Conservation (phyloP, 2,888 invertebrate genomes). For the Thereva nobilitata region DNA sequence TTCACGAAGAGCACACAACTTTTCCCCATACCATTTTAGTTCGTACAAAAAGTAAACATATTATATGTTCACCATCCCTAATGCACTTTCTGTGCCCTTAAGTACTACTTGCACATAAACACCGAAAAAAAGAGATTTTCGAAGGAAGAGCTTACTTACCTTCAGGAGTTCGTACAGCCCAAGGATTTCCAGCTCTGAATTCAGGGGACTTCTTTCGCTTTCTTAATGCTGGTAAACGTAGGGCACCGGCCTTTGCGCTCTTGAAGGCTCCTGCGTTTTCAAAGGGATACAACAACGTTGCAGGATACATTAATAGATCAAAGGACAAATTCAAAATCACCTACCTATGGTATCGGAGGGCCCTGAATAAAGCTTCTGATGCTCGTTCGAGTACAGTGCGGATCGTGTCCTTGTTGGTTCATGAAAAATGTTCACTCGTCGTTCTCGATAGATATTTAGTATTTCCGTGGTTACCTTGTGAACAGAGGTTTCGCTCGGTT, state of each 20-base stretch:
- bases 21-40: too few species aligned
- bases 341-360: constrained; percentile 53
- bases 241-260: not conserved
- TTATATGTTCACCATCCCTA: too few species aligned
- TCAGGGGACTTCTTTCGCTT: constrained; percentile 41
- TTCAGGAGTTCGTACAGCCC: constrained; percentile 51
- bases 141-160: constrained; percentile 45
- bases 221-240: constrained; percentile 47
- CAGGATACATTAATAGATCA: too few species aligned
- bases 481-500: constrained; percentile 52
- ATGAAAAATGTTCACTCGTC: constrained; percentile 52
- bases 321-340: not conserved
- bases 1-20: too few species aligned
- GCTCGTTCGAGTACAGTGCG: constrained; percentile 51
- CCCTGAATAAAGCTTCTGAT: constrained; percentile 48
- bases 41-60: too few species aligned
- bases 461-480: constrained; percentile 52
- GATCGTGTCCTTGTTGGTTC: constrained; percentile 51
- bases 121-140: constrained; percentile 3
- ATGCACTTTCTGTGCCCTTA: too few species aligned
- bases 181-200: constrained; percentile 54
- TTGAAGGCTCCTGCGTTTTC: not conserved
- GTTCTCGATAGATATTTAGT: constrained; percentile 50
- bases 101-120: not conserved
- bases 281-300: not conserved